These are phyloP conservation scores for Cheilosia scutellata DNA, from an alignment of 2,888 invertebrate genomes.

Conservation along the genomic window DNA sequence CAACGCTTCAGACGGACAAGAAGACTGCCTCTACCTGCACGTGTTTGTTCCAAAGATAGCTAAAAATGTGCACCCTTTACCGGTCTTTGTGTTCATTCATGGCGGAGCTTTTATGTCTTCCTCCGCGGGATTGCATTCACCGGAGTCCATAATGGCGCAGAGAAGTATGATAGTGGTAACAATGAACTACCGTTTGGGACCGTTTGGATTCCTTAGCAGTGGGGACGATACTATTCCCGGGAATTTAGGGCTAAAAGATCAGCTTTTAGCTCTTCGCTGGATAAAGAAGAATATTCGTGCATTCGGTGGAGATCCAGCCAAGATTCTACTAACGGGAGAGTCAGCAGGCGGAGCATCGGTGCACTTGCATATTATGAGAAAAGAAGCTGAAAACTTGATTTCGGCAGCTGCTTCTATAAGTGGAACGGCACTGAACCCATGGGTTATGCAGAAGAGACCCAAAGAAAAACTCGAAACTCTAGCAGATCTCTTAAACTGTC, in stretches of 20 bases:
- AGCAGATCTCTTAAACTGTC: constrained; percentile 87
- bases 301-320: constrained; percentile 89
- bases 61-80: constrained; percentile 82
- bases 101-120: constrained; percentile 89
- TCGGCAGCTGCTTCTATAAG: constrained; percentile 86
- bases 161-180: constrained; percentile 87
- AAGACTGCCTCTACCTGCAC: constrained; percentile 88
- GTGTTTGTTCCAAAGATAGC: constrained; percentile 85
- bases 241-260: constrained; percentile 90
- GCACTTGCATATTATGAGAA: constrained; percentile 89
- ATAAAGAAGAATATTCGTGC: constrained; percentile 87
- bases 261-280: constrained; percentile 88
- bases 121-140: constrained; percentile 85
- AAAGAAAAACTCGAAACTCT: constrained; percentile 86
- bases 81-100: constrained; percentile 88
- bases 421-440: constrained; percentile 87
- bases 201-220: constrained; percentile 89
- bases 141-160: constrained; percentile 86
- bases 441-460: constrained; percentile 85
- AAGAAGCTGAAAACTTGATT: constrained; percentile 84
- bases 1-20: constrained; percentile 79
- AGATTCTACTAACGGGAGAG: constrained; percentile 88
- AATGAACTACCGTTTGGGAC: constrained; percentile 88
- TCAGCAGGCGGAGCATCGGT: constrained; percentile 91
- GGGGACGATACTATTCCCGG: constrained; percentile 88